A percentile compares a stretch with the other conserved stretches of the same genome.
These are phyloP conservation scores for Chrysolina oricalcia DNA, from an alignment of 2,888 invertebrate genomes.

Conservation along the genomic window DNA sequence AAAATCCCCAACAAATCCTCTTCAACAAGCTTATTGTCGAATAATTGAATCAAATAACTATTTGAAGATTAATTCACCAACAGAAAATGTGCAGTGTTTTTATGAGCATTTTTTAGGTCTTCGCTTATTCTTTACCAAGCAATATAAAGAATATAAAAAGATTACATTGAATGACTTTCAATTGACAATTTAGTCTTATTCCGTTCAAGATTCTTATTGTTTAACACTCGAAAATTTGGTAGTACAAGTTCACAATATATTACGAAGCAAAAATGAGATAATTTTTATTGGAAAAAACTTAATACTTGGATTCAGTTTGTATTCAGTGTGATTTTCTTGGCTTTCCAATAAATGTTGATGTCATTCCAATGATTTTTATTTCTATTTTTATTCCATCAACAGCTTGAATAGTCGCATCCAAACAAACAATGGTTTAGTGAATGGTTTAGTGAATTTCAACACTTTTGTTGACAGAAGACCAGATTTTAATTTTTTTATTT, in stretches of 20 bases:
- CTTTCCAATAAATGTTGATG: slow-evolving; percentile 3
- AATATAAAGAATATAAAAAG: slow-evolving; percentile 34
- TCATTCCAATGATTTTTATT: background rate
- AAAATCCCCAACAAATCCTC: slow-evolving; percentile 40
- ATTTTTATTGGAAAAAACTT: slow-evolving; percentile 26
- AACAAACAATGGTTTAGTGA: background rate
- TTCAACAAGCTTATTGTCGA: slow-evolving; percentile 40
- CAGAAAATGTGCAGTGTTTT: slow-evolving; percentile 25
- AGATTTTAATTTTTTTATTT: background rate
- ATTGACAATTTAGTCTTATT: slow-evolving; percentile 29
- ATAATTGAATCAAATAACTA: slow-evolving; percentile 34
- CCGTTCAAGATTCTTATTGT: slow-evolving; percentile 33
- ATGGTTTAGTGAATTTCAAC: too few relatives aligned
- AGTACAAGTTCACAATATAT: slow-evolving; percentile 30
- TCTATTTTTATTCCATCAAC: too few relatives aligned
- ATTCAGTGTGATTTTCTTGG: slow-evolving; percentile 7
- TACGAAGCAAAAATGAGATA: slow-evolving; percentile 24
- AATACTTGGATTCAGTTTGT: background rate
- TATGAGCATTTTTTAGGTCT: slow-evolving; percentile 32
- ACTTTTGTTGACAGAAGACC: too few relatives aligned
- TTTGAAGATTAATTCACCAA: slow-evolving; percentile 21
- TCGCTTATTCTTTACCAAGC: slow-evolving; percentile 26
- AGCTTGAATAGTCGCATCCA: background rate
- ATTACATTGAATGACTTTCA: slow-evolving; percentile 27
- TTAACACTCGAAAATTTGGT: slow-evolving; percentile 28